Base-by-base conservation (phyloP, 2,797 vertebrate species). In the Sebastes wilsoni region DNA sequence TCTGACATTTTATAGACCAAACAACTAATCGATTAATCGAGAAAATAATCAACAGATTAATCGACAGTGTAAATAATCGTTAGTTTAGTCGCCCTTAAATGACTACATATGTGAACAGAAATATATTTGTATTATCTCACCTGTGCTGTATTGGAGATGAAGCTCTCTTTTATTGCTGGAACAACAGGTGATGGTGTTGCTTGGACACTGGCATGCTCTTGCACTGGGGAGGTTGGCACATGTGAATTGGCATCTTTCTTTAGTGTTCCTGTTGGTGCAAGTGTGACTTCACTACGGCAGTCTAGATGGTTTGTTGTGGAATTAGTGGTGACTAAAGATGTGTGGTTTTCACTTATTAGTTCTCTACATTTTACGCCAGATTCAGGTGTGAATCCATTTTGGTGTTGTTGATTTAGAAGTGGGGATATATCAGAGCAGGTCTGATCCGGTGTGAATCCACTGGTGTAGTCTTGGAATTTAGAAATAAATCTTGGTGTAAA, bases 71-170 rank as follows among this genome's bases (percentile, higher is more conserved):
- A 46, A 46, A 46, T 46, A 8, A 46, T 0, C 7, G 6, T 46
- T 46, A 46, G 16, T 46, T 16, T 36, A 36, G 16, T 0, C 0
- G 16, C 42, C 42, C 42, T 46, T 5, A 62, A 46, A 58, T 25
- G 2, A 38, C 42, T 13, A 55, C 1, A 42, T 38, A 52, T 34
- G 59, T 34, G 8, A 49, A 36, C 5, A 22, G 8, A 27, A 13
- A 62, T 27, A 22, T 64, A 22, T 64, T 72, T 76, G 22, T 23
- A 56, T 72, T 22, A 23, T 62, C 49, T 88, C 67, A 92, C 94
- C 92, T 77, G 85, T 46, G 54, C 25, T 58, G 23, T 49, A 59
- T 10, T 75, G 30, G 34, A 34, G 46, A 42, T 66, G 5, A 30
- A 14, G 12, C 14, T 74, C 7, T 88, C 86, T 27, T 66, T 79